Evolutionary conservation across 2,888 invertebrate species (phyloP).

Genomic region (Eupelmus urozonus): DNA sequence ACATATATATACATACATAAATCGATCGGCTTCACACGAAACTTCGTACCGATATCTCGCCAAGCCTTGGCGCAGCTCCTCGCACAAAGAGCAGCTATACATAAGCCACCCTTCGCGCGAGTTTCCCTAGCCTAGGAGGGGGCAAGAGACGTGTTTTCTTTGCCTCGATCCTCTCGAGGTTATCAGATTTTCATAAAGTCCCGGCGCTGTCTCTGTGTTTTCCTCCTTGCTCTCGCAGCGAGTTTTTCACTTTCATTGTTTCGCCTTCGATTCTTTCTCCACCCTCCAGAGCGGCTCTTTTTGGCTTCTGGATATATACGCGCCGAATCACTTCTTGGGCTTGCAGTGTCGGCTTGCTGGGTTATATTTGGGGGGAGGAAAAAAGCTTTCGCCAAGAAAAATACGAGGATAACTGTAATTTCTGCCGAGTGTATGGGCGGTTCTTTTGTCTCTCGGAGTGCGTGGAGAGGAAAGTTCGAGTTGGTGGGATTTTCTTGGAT

Average conservation of each 20-base stretch:
- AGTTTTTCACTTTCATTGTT: slow-evolving; percentile 42
- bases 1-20: too few species aligned
- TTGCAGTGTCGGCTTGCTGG: too few species aligned
- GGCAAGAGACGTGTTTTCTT: slow-evolving; percentile 37
- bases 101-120: slow-evolving; percentile 4
- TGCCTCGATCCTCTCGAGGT: slow-evolving; percentile 56
- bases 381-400: slow-evolving; percentile 49
- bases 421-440: not conserved
- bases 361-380: too few species aligned
- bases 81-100: not conserved
- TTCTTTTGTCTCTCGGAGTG: slow-evolving; percentile 22
- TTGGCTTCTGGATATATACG: slow-evolving; percentile 6
- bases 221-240: too few species aligned
- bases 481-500: too few species aligned
- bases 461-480: too few species aligned
- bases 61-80: not conserved
- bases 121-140: not conserved
- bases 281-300: not conserved
- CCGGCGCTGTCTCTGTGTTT: too few species aligned
- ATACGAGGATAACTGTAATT: slow-evolving; percentile 47
- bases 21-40: slow-evolving; percentile 26
- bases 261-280: not conserved
- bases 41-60: not conserved
- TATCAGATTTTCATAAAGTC: slow-evolving; percentile 65
- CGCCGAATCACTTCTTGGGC: slow-evolving; percentile 2